phyloP scores from a whole-genome alignment of 1,140 invertebrate species.

The Oscheius sp. region DNA sequence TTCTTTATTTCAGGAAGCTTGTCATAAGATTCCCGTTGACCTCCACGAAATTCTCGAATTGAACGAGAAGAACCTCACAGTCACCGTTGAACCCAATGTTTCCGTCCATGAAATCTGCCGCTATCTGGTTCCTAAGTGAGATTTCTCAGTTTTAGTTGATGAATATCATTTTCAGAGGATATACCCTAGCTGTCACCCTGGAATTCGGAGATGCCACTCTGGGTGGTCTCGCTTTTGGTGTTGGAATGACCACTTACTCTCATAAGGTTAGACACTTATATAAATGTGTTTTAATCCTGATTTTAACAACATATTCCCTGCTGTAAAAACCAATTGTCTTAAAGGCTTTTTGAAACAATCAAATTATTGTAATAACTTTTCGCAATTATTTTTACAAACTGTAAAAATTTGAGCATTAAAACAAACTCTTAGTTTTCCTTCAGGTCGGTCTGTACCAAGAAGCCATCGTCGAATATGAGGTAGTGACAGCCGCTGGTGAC shows the following conservation, averaged over 20 bases:
- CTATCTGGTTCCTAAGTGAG: conserved; percentile 63
- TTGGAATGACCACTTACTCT: conserved; percentile 65
- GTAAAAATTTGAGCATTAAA: not conserved
- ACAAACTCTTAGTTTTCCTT: not conserved
- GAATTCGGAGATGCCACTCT: conserved; percentile 67
- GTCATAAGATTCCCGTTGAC: conserved; percentile 68
- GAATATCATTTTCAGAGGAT: conserved; percentile 55
- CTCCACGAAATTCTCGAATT: conserved; percentile 67
- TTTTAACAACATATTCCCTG: no score
- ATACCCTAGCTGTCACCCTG: conserved; percentile 67
- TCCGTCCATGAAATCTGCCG: conserved; percentile 66
- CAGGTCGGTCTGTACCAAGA: conserved; percentile 67
- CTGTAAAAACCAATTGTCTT: not conserved
- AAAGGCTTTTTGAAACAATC: conserved; percentile 22
- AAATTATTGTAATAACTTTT: conserved; percentile 1
- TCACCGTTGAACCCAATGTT: conserved; percentile 66
- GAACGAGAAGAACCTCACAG: conserved; percentile 63
- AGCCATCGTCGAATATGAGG: conserved; percentile 65
- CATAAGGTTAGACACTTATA: conserved; percentile 59
- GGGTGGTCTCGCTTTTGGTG: conserved; percentile 67
- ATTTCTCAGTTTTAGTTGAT: not conserved
- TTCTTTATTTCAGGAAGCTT: conserved; percentile 63
- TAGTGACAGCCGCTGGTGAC: conserved; percentile 65
- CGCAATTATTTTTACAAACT: not conserved
- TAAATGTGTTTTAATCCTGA: no score